These are phyloP conservation scores for Epizoanthus ramosus DNA, from an alignment of 92 coral and sea anemone genomes.

Conservation along the genomic window DNA sequence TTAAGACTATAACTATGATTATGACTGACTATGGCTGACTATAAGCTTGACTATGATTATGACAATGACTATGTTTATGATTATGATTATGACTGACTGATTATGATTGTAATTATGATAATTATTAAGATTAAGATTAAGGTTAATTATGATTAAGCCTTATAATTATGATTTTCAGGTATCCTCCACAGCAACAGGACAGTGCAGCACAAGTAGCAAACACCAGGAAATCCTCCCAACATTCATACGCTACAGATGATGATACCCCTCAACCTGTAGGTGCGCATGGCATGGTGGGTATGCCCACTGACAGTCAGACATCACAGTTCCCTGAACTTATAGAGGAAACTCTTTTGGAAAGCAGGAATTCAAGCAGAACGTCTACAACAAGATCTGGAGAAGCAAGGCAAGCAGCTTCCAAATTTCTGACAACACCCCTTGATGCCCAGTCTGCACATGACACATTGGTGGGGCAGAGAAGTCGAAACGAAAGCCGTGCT, in stretches of 20 bases:
- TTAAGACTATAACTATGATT: not conserved
- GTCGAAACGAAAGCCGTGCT: conserved; percentile 3
- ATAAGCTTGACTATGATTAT: too few relatives aligned
- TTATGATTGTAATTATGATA: not conserved
- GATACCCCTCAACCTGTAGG: conserved; percentile 1
- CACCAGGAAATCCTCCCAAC: not conserved
- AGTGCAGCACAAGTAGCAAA: not conserved
- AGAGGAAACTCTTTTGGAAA: conserved; percentile 32
- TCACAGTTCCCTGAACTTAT: conserved; percentile 20
- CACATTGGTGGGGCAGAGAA: not conserved
- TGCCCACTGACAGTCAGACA: not conserved
- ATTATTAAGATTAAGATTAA: not conserved
- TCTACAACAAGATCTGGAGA: conserved; percentile 19
- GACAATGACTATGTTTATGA: too few relatives aligned
- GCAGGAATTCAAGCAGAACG: conserved; percentile 22
- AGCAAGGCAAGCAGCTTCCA: not conserved
- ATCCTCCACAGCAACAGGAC: not conserved
- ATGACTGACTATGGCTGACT: too few relatives aligned
- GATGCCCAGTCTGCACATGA: not conserved
- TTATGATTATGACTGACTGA: not conserved
- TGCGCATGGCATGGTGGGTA: not conserved
- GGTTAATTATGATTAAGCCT: not conserved
- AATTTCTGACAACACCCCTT: not conserved
- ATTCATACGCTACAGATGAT: not conserved
- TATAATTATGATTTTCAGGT: not conserved